Evolutionary conservation across 2,888 invertebrate genomes (phyloP), one percentile per base, ranked within the genome.

Genomic region (Ellobium chinense): DNA sequence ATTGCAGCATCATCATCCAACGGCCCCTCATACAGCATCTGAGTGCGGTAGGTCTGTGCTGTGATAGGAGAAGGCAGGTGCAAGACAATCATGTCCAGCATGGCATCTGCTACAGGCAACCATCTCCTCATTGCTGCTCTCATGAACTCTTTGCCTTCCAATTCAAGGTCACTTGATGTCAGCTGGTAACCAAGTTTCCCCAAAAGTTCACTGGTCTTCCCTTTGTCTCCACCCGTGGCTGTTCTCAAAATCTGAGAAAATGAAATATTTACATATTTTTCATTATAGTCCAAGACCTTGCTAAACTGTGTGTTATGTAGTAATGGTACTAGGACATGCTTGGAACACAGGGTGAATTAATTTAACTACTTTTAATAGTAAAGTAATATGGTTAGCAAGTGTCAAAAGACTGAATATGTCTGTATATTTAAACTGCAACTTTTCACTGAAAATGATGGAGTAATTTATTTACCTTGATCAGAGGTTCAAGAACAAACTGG

Each of bases 1-100:
- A 97, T 89, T 87, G 98, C 98, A 81, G 97, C 98, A 91, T 97
- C 98, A 92, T 99, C 99, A 92, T 99, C 99, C 85, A 95, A 96
- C 76, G 99, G 99, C 89, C 99, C 99, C 94, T 99, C 99, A 93
- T 99, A 99, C 94, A 99, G 94, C 97, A 99, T 97, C 94, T 99
- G 99, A 68, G 98, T 98, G 94, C 99, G 96, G 95, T 99, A 99
- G 93, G 96, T 97, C 94, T 99, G 99, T 68, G 99, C 99, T 79
- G 97, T 97, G 70, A 99, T 98, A 0, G 99, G 99, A 46, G 99
- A 99, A 82, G 99, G 99, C 93, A 99, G 95, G 93, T 99, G 99
- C 93, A 99, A 98, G 94, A 98, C 97, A 94, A 99, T 99, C 99
- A 99, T 99, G 95, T 99, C 98, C 94, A 99, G 97, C 91, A 99